phyloP scores from a whole-genome alignment of 2,888 invertebrate genomes.

The Bimastos eiseni region DNA sequence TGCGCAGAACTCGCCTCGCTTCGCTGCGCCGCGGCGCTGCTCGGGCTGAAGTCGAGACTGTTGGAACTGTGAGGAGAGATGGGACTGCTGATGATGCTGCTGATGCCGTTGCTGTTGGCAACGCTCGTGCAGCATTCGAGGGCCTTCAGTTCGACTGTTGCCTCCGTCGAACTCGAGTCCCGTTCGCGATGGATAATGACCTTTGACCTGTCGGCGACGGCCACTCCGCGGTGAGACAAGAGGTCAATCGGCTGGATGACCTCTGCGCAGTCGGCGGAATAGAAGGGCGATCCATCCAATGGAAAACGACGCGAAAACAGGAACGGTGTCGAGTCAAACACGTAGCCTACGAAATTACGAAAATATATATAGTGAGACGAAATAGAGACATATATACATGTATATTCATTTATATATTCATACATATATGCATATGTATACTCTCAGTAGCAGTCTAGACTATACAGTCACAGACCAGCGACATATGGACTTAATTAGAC shows the following conservation, averaged over 20 bases:
- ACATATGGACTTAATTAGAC: too few species aligned
- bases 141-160: neutral
- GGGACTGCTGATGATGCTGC: neutral
- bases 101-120: neutral
- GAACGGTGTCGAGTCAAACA: neutral
- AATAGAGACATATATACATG: neutral
- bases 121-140: neutral
- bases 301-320: conserved; percentile 15
- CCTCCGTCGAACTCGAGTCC: neutral
- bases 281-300: neutral
- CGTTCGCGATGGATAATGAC: conserved; percentile 3
- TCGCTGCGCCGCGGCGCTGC: neutral
- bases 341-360: neutral
- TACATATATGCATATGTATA: neutral
- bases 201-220: neutral
- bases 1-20: neutral
- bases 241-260: conserved; percentile 19
- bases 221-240: conserved; percentile 14
- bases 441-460: too few species aligned
- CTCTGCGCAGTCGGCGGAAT: conserved; percentile 7
- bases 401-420: neutral
- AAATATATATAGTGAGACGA: neutral
- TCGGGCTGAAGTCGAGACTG: neutral
- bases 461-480: too few species aligned
- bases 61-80: neutral